Evolutionary conservation across 2,113 vertebrate genomes (phyloP).

Genomic region (Anhinga anhinga): DNA sequence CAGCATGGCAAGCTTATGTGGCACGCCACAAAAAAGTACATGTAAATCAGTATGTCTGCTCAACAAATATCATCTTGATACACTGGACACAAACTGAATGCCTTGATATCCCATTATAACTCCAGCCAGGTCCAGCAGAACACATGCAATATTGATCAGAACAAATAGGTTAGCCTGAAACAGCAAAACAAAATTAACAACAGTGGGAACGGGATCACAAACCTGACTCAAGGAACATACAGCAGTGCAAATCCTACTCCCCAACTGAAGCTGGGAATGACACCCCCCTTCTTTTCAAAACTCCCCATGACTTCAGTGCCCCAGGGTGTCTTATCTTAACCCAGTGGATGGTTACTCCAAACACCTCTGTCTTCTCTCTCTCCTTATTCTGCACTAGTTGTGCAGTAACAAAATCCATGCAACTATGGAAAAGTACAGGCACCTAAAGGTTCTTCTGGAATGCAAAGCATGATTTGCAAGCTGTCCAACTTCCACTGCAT

Average conservation of each 20-base stretch:
- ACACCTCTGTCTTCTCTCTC: background rate
- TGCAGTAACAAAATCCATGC: background rate
- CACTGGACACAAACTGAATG: conserved; percentile 82
- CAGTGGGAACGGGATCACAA: background rate
- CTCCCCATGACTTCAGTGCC: background rate
- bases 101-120: conserved; percentile 86
- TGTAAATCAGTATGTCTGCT: background rate
- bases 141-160: conserved; percentile 82
- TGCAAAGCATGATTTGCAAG: background rate
- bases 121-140: conserved; percentile 84
- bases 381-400: background rate
- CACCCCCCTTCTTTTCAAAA: background rate
- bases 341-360: background rate
- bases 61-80: conserved; percentile 83
- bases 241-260: background rate
- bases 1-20: background rate
- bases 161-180: conserved; percentile 86
- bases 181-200: background rate
- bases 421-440: background rate
- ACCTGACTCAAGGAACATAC: background rate
- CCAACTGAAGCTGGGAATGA: background rate
- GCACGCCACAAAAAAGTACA: fast-evolving
- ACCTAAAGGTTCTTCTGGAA: background rate
- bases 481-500: fast-evolving
- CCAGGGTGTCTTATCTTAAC: background rate